Evolutionary conservation across 2,888 invertebrate species (phyloP).

Genomic region (Lepidochitona cinerea): DNA sequence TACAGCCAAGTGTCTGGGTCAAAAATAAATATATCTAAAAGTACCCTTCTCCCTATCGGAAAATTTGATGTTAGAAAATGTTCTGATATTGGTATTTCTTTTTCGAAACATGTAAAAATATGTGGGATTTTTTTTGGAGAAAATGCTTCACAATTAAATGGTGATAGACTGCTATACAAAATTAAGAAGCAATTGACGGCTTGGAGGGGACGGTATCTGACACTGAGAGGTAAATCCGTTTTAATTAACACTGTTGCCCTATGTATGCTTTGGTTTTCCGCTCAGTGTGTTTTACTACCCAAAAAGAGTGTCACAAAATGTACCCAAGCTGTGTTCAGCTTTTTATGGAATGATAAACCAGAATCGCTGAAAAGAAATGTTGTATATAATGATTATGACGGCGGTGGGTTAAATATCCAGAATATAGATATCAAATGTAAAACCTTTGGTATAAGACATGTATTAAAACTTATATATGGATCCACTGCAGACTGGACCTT

Average conservation of each 20-base stretch:
- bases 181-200: not conserved
- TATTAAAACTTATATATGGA: constrained; percentile 2
- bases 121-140: not conserved
- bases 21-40: constrained; percentile 27
- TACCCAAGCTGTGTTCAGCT: not conserved
- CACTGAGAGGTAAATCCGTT: not conserved
- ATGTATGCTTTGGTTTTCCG: not conserved
- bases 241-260: not conserved
- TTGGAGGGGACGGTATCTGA: not conserved
- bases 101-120: not conserved
- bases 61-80: too few relatives aligned
- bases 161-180: not conserved
- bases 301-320: not conserved
- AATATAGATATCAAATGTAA: not conserved
- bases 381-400: not conserved
- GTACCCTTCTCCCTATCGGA: constrained; percentile 12
- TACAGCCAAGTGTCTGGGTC: constrained; percentile 23
- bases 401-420: not conserved
- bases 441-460: not conserved
- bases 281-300: not conserved
- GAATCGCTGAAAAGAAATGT: not conserved
- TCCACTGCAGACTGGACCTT: not conserved
- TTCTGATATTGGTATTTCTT: too few relatives aligned
- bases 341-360: not conserved
- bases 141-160: not conserved